phyloP scores from a whole-genome alignment of 2,113 vertebrate species.

The Hylia prasina region DNA sequence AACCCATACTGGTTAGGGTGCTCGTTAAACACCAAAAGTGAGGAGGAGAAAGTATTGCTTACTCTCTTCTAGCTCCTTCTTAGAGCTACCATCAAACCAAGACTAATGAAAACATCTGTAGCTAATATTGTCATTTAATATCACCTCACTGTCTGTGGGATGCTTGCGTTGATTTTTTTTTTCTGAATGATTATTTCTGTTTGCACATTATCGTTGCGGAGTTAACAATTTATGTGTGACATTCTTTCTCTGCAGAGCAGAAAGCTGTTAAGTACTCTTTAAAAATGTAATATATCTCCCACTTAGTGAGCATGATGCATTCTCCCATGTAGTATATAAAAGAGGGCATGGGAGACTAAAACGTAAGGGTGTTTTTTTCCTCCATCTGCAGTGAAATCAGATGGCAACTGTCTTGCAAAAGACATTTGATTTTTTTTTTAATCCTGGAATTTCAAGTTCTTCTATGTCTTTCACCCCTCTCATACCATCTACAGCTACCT shows the following conservation, averaged over 20 bases:
- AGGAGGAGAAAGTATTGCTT: conserved; percentile 13
- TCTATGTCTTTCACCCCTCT: background rate
- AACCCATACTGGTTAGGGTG: conserved; percentile 6
- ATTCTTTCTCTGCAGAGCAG: background rate
- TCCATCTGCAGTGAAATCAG: background rate
- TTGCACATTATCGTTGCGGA: background rate
- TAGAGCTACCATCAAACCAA: conserved; percentile 4
- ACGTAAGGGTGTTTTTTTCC: background rate
- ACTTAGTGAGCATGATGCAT: background rate
- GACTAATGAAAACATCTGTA: conserved; percentile 27
- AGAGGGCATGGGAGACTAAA: background rate
- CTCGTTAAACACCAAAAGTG: conserved; percentile 18
- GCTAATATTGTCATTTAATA: conserved; percentile 31
- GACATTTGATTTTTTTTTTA: background rate
- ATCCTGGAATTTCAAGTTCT: background rate
- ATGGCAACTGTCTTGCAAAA: background rate
- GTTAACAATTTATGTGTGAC: background rate
- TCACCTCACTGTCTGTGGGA: background rate
- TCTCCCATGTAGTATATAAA: background rate
- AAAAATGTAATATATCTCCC: background rate
- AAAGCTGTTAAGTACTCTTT: background rate
- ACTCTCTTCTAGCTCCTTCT: conserved; percentile 12
- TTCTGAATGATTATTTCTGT: background rate
- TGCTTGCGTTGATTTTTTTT: background rate
- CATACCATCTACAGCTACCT: background rate